phyloP scores from a whole-genome alignment of 2,888 invertebrate species.

The Rhagonycha fulva region DNA sequence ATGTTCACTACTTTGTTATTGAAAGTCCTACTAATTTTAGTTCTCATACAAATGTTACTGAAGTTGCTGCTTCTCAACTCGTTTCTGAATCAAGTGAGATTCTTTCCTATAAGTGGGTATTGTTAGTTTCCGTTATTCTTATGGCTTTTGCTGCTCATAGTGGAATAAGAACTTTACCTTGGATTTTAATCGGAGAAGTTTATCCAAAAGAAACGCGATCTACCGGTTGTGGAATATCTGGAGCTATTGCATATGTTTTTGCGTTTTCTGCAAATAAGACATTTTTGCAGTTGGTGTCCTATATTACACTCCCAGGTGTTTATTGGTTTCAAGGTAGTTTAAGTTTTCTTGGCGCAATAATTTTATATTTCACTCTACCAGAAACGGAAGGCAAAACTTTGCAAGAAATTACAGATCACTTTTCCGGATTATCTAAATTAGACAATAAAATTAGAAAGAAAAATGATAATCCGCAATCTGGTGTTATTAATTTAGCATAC shows the following conservation, averaged over 20 bases:
- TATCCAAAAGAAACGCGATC: conserved; percentile 71
- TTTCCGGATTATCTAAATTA: conserved; percentile 62
- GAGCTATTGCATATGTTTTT: conserved; percentile 76
- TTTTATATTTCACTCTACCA: conserved; percentile 72
- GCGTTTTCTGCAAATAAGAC: conserved; percentile 76
- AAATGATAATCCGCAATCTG: conserved; percentile 14
- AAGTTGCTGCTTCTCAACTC: neutral
- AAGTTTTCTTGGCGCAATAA: conserved; percentile 65
- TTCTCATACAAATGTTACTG: neutral
- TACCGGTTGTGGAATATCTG: conserved; percentile 72
- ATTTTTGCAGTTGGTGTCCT: conserved; percentile 67
- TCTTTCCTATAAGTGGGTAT: conserved; percentile 62
- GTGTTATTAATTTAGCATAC: conserved; percentile 30
- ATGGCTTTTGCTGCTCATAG: conserved; percentile 72
- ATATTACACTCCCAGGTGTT: conserved; percentile 70
- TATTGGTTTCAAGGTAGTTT: conserved; percentile 72
- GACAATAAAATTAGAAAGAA: conserved; percentile 54
- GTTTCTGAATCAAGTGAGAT: neutral
- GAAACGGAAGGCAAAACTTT: conserved; percentile 83
- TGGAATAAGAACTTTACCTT: conserved; percentile 73
- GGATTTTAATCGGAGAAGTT: conserved; percentile 82
- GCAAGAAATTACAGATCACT: conserved; percentile 72
- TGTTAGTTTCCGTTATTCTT: conserved; percentile 66
- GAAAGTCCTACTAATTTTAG: neutral
- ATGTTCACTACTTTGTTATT: conserved; percentile 30